These are phyloP conservation scores for Heptranchias perlo DNA, from an alignment of 2,113 vertebrate genomes.

Conservation along the genomic window DNA sequence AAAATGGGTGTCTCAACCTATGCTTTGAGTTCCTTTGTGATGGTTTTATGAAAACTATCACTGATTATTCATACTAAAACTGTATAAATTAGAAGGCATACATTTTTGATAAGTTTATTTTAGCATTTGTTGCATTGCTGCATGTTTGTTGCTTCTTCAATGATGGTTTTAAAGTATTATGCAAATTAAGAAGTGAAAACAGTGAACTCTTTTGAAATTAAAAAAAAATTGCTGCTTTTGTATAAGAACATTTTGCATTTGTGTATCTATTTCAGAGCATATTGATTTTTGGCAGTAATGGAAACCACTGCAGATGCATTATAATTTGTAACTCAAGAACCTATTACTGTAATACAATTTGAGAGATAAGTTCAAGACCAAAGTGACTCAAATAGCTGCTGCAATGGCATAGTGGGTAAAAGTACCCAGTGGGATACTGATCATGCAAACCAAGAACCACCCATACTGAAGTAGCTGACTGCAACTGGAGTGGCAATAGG, in stretches of 20 bases:
- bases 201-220: neutral
- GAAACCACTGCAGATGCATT: neutral
- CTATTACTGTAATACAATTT: neutral
- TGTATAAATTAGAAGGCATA: no score
- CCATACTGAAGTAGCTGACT: neutral
- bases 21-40: neutral
- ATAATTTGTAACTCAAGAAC: neutral
- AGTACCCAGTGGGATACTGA: neutral
- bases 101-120: neutral
- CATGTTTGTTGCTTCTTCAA: neutral
- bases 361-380: neutral
- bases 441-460: neutral
- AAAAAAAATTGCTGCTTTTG: neutral
- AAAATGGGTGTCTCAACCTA: neutral
- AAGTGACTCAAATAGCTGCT: neutral
- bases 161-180: neutral
- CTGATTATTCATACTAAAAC: neutral
- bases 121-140: neutral
- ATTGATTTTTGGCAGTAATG: neutral
- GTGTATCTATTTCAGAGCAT: neutral
- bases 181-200: neutral
- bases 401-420: no score
- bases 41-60: neutral
- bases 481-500: no score
- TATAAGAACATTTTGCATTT: neutral